Evolutionary conservation across 2,797 vertebrate species (phyloP).

Genomic region (Phrynocephalus forsythii): DNA sequence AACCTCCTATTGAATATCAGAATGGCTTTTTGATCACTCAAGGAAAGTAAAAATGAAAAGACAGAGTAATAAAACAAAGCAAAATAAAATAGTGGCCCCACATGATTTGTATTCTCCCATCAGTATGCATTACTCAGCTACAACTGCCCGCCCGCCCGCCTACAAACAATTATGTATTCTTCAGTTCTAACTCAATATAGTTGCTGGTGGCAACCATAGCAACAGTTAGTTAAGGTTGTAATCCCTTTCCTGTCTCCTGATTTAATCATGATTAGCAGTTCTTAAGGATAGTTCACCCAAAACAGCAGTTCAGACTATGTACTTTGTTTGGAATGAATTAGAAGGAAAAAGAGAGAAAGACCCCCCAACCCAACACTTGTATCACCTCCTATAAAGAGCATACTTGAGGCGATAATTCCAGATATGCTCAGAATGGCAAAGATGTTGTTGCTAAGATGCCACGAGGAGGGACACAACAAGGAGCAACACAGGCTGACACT

Average conservation of each 20-base stretch:
- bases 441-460: neutral
- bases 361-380: too few relatives aligned
- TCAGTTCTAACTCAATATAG: constrained; percentile 45
- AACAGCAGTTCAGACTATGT: constrained; percentile 37
- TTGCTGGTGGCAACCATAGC: constrained; percentile 50
- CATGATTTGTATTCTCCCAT: neutral
- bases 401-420: neutral
- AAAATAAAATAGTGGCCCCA: neutral
- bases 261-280: constrained; percentile 52
- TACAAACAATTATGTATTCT: constrained; percentile 32
- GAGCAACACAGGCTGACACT: neutral
- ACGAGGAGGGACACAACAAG: neutral
- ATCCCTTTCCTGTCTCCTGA: constrained; percentile 25
- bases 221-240: constrained; percentile 50
- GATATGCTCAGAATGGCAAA: too few relatives aligned
- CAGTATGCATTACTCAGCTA: neutral
- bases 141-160: constrained; percentile 13
- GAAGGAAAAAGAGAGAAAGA: neutral
- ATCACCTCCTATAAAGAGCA: neutral
- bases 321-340: constrained; percentile 28
- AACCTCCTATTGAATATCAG: neutral
- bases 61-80: neutral
- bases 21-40: neutral
- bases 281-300: constrained; percentile 52
- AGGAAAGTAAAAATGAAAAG: neutral